phyloP scores from a whole-genome alignment of 2,113 vertebrate species.

The human (Homo sapiens) region GRCh38 chr2:99844001-99844500 shows the following conservation, averaged over 20 bases:
- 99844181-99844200: background rate
- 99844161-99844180: background rate
- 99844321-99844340: background rate
- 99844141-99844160: slow-evolving; percentile 2
- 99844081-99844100: background rate
- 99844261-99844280: background rate
- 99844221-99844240: background rate
- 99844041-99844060: too few species aligned
- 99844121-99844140: background rate
- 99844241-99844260: background rate
- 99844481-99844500: too few species aligned
- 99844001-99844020: too few species aligned
- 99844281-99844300: background rate
- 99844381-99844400: background rate
- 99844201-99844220: background rate
- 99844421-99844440: background rate
- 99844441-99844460: too few species aligned
- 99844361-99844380: background rate
- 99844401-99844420: background rate
- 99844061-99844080: background rate
- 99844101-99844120: background rate
- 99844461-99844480: too few species aligned
- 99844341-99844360: background rate
- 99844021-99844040: too few species aligned
- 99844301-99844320: background rate